Evolutionary conservation across 1,140 invertebrate species (phyloP).

Genomic region (Drosophila oshimai): DNA sequence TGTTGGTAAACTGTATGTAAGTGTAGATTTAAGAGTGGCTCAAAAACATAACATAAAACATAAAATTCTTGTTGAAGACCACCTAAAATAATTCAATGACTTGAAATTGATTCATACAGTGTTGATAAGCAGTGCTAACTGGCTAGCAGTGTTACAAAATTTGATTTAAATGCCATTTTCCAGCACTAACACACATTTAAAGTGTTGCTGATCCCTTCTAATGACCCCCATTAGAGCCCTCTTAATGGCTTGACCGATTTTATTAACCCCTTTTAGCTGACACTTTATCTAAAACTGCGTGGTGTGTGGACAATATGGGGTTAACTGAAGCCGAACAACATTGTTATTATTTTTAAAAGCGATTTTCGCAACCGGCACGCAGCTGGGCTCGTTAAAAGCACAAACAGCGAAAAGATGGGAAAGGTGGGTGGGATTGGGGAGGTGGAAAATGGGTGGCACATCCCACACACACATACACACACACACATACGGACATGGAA

Average conservation of each 20-base stretch:
- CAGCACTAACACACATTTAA: neutral
- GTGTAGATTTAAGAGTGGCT: no score
- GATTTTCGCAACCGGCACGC: conserved; percentile 65
- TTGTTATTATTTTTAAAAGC: conserved; percentile 78
- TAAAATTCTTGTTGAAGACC: no score
- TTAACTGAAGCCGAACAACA: conserved; percentile 16
- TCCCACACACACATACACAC: neutral
- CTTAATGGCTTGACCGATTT: conserved; percentile 24
- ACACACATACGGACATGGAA: conserved; percentile 29
- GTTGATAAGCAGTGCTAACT: no score
- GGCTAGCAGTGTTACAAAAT: no score
- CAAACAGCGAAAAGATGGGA: conserved; percentile 38
- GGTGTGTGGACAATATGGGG: neutral
- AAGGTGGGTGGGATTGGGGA: neutral
- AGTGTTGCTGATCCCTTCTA: neutral
- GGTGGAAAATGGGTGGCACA: neutral
- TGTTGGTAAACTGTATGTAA: neutral
- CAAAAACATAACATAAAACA: neutral
- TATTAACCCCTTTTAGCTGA: conserved; percentile 9
- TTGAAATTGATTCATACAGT: no score
- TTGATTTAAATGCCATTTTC: neutral
- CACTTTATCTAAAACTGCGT: conserved; percentile 5
- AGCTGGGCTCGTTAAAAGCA: conserved; percentile 77
- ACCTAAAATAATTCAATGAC: no score
- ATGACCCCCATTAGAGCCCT: conserved; percentile 2